phyloP scores from a whole-genome alignment of 2,888 invertebrate species.

The Antheraea yamamai region DNA sequence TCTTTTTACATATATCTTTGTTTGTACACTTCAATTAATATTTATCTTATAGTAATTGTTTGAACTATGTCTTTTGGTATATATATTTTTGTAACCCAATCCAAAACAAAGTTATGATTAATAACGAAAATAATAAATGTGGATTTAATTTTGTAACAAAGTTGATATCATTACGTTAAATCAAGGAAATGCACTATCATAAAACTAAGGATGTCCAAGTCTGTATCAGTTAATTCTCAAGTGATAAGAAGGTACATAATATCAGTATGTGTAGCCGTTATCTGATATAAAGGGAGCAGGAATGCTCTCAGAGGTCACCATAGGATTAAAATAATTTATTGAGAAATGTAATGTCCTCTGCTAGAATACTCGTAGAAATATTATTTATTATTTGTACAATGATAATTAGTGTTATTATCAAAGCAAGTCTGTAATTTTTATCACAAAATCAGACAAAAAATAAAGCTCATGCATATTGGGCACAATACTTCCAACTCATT shows the following conservation, averaged over 20 bases:
- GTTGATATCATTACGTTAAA: too few species aligned
- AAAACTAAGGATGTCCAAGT: background rate
- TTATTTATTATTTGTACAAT: background rate
- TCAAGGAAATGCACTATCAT: too few species aligned
- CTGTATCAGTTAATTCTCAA: background rate
- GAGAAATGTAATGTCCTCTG: background rate
- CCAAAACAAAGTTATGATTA: too few species aligned
- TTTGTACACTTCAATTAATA: too few species aligned
- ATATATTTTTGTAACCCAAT: too few species aligned
- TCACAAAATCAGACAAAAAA: background rate
- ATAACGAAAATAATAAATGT: too few species aligned
- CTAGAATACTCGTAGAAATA: background rate
- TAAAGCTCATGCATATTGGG: background rate
- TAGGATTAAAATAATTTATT: background rate
- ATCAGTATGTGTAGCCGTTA: background rate
- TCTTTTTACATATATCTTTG: too few species aligned
- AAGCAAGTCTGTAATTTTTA: background rate
- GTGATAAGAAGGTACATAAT: background rate
- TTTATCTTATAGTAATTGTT: too few species aligned
- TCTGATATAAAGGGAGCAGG: background rate
- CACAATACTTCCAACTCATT: background rate
- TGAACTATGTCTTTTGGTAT: too few species aligned
- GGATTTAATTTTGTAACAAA: too few species aligned
- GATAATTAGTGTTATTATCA: background rate
- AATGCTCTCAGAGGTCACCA: background rate